Base-by-base conservation (phyloP, 2,113 vertebrate species). In the Siniperca knerii region DNA sequence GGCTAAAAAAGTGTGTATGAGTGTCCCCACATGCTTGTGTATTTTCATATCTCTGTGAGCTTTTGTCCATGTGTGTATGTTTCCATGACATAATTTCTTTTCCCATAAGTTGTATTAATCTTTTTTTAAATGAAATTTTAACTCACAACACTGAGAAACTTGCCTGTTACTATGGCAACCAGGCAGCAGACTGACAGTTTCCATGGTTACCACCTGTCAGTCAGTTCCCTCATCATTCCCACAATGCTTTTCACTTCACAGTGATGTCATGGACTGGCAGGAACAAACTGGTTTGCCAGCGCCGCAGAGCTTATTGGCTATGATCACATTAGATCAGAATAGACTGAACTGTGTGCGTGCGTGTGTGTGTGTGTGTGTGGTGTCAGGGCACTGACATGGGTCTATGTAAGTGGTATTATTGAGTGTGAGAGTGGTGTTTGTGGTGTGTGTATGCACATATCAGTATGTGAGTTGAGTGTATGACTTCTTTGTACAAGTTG, bases 241-340 rank as follows among this genome's bases (percentile, higher is more conserved):
- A 89, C 72, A 82, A 84, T 85, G 86, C 84, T 78, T 91, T 88
- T 89, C 76, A 75, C 82, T 91, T 77, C 40, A 8, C 77, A 67
- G 85, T 95, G 93, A 95, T 95, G 92, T 95, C 93, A 95, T 92
- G 79, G 87, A 88, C 87, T 91, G 88, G 88, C 85, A 83, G 84
- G 66, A 85, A 75, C 76, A 83, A 78, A 77, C 72, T 91, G 91
- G 93, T 92, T 89, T 64, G 29, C 80, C 87, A 64, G 50, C 70
- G 4, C 91, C 85, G 1, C 89, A 71, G 42, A 83, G 88, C 79
- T 91, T 64, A 92, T 94, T 93, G 92, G 85, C 90, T 72, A 79
- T 91, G 88, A 94, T 93, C 84, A 88, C 91, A 92, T 92, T 90
- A 83, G 89, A 87, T 92, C 79, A 88, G 90, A 93, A 93, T 85